A percentile compares a stretch with the other conserved stretches of the same genome.
These are phyloP conservation scores for Anastrepha ludens DNA, from an alignment of 1,140 invertebrate genomes.

Conservation along the genomic window DNA sequence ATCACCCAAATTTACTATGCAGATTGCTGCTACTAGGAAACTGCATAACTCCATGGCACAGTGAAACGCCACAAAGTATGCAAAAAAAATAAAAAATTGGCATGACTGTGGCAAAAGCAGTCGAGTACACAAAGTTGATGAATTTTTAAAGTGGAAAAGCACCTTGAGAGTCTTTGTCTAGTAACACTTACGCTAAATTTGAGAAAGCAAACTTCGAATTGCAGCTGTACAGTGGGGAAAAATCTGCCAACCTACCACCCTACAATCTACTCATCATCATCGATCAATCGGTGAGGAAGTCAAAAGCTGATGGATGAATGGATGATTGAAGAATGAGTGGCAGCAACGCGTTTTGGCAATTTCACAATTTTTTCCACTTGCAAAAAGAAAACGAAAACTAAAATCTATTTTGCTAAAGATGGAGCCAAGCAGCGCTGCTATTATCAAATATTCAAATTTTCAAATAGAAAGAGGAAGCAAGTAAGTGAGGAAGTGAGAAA, in stretches of 20 bases:
- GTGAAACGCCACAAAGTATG: constrained; percentile 22
- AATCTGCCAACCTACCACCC: background rate
- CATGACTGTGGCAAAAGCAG: background rate
- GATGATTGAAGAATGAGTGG: constrained; percentile 34
- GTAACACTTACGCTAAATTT: background rate
- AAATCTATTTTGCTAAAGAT: background rate
- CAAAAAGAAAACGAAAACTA: background rate
- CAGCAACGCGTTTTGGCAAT: constrained; percentile 46
- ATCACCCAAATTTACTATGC: background rate
- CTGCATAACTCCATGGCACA: background rate
- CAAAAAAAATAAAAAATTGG: constrained; percentile 17
- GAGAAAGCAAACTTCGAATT: background rate
- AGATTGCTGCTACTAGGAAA: background rate
- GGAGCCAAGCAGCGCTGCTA: background rate
- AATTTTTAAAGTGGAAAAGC: constrained; percentile 2
- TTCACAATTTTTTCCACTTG: constrained; percentile 22
- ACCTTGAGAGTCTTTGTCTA: background rate
- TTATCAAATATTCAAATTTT: constrained; percentile 50
- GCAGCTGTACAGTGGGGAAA: background rate
- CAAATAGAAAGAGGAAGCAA: background rate
- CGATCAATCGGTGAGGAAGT: constrained; percentile 12
- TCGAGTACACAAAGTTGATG: constrained; percentile 43
- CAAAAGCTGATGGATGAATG: constrained; percentile 14
- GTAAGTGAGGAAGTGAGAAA: background rate
- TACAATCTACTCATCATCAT: constrained; percentile 21